Evolutionary conservation across 2,888 invertebrate species (phyloP).

Genomic region (Epinotia bilunana): DNA sequence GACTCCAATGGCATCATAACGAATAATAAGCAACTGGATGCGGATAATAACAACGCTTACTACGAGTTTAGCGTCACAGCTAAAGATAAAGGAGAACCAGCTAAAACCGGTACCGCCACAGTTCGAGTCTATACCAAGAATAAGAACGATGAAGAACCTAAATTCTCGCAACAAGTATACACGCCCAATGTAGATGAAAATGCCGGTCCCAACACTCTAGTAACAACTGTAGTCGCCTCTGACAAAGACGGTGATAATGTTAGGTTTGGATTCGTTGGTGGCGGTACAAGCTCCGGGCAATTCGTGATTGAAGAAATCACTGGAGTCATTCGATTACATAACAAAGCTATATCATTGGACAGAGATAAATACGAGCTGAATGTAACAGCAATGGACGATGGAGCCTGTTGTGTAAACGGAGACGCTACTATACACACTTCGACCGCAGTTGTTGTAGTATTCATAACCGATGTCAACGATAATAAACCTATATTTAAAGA

Average conservation of each 20-base stretch:
- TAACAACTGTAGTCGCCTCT: conserved; percentile 98
- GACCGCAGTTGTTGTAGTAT: conserved; percentile 97
- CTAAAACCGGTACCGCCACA: conserved; percentile 96
- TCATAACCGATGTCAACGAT: conserved; percentile 98
- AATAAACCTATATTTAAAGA: conserved; percentile 98
- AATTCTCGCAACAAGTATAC: conserved; percentile 98
- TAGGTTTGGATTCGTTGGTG: conserved; percentile 95
- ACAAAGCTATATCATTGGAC: conserved; percentile 93
- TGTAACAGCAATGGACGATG: conserved; percentile 98
- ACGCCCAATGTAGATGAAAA: conserved; percentile 98
- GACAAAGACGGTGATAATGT: conserved; percentile 99
- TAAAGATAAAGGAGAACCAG: conserved; percentile 96
- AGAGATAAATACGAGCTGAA: conserved; percentile 98
- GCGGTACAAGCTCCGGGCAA: conserved; percentile 95
- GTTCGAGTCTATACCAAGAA: conserved; percentile 98
- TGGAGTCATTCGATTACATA: conserved; percentile 95
- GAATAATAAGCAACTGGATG: conserved; percentile 96
- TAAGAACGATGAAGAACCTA: conserved; percentile 98
- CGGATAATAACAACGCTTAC: conserved; percentile 98
- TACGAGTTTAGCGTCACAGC: conserved; percentile 98
- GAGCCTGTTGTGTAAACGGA: conserved; percentile 97
- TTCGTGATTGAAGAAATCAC: conserved; percentile 98
- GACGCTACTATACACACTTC: conserved; percentile 95
- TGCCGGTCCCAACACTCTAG: conserved; percentile 96
- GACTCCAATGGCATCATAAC: conserved; percentile 96